phyloP scores from a whole-genome alignment of 2,797 vertebrate species.

The Siniperca scherzeri region DNA sequence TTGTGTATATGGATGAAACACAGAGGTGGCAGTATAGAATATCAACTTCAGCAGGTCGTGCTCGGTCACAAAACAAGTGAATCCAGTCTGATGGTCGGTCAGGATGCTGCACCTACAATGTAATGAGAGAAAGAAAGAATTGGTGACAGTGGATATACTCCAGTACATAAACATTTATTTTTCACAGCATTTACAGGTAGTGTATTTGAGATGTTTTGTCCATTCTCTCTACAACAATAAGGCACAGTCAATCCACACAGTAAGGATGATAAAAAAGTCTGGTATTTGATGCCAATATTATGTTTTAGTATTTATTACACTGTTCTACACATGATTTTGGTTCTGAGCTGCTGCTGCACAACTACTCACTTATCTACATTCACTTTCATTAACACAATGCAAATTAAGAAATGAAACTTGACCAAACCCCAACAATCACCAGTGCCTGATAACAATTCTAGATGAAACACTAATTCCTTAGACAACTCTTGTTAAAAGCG shows the following conservation, averaged over 20 bases:
- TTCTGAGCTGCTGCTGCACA: too few relatives aligned
- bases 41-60: neutral
- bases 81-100: slow-evolving; percentile 16
- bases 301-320: neutral
- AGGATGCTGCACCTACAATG: slow-evolving; percentile 48
- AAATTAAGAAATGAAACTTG: neutral
- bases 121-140: slow-evolving; percentile 5
- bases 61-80: neutral
- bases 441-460: neutral
- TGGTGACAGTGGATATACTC: slow-evolving; percentile 14
- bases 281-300: neutral
- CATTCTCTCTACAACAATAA: neutral
- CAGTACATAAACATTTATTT: neutral
- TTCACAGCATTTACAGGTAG: neutral
- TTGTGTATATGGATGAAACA: neutral
- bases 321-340: too few relatives aligned
- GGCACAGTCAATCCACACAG: neutral
- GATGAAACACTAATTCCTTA: neutral
- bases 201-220: neutral
- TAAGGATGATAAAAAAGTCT: neutral
- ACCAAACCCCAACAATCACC: neutral
- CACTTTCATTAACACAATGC: too few relatives aligned
- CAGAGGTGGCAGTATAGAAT: neutral
- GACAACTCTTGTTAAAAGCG: neutral
- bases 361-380: neutral